Conservation (phyloP, 2,113 vertebrate species). For the Lampris incognitus region DNA sequence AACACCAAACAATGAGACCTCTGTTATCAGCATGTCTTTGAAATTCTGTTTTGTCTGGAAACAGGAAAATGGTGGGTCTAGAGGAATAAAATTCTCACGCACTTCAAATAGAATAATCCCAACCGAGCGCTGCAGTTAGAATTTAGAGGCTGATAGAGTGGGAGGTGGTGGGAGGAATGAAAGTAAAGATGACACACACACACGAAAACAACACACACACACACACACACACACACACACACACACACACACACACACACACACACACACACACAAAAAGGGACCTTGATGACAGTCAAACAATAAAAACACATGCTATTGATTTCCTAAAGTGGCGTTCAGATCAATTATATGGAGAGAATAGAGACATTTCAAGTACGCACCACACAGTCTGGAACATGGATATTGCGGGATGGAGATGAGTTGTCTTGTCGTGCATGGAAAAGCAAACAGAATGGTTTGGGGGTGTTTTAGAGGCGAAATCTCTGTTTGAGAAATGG, state of each 20-base stretch:
- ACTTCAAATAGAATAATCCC: background rate
- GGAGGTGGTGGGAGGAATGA: background rate
- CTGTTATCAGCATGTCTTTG: background rate
- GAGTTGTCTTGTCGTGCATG: background rate
- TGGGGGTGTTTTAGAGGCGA: no score
- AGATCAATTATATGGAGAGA: conserved; percentile 9
- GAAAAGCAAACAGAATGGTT: background rate
- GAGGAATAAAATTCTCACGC: background rate
- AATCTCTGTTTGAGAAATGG: no score
- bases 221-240: background rate
- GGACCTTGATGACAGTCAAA: conserved; percentile 18
- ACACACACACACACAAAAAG: background rate
- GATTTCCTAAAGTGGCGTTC: conserved; percentile 25
- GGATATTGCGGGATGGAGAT: no score
- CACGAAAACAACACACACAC: no score
- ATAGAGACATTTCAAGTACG: no score
- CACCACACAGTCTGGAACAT: background rate
- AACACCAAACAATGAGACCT: background rate
- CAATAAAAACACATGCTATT: conserved; percentile 25
- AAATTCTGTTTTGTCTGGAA: background rate
- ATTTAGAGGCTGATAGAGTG: background rate
- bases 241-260: background rate
- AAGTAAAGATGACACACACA: conserved; percentile 4
- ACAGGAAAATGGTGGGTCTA: background rate
- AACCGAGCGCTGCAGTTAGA: background rate